Evolutionary conservation across 1,140 invertebrate species (phyloP).

Genomic region (Monochamus saltuarius): DNA sequence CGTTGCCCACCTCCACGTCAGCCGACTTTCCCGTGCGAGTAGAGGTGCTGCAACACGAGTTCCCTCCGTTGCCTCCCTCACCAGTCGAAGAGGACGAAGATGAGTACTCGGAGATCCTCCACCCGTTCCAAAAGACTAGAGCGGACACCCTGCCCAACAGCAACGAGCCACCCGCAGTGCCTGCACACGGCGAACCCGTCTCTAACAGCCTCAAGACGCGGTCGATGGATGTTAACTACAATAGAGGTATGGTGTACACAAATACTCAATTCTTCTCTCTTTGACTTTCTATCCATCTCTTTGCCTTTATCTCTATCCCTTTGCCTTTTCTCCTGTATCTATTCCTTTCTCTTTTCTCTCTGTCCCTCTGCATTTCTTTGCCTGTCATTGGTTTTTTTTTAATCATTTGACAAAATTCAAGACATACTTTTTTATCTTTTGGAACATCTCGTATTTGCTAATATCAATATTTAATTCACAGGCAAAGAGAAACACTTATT

Average conservation of each 20-base stretch:
- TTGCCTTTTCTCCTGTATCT: no score
- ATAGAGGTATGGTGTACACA: slow-evolving; percentile 61
- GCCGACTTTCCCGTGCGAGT: slow-evolving; percentile 60
- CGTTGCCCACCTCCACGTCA: slow-evolving; percentile 57
- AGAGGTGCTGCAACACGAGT: slow-evolving; percentile 61
- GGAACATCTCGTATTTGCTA: no score
- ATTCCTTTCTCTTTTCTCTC: no score
- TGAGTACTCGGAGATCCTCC: slow-evolving; percentile 68
- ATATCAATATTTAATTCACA: no score
- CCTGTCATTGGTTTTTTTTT: no score
- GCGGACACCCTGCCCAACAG: slow-evolving; percentile 58
- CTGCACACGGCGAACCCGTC: slow-evolving; percentile 67
- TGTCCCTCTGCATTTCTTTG: no score
- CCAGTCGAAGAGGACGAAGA: slow-evolving; percentile 76
- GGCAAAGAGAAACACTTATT: no score
- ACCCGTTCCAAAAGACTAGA: slow-evolving; percentile 55
- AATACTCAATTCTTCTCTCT: no score
- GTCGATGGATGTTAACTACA: slow-evolving; percentile 70
- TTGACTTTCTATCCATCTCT: no score
- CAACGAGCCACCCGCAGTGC: slow-evolving; percentile 63
- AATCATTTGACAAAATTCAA: no score
- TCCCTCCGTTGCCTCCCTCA: slow-evolving; percentile 76
- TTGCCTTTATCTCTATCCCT: no score
- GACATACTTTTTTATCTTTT: no score
- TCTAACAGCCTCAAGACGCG: slow-evolving; percentile 75